Conservation (phyloP, 2,888 invertebrate species). For the Euzophera pinguis region DNA sequence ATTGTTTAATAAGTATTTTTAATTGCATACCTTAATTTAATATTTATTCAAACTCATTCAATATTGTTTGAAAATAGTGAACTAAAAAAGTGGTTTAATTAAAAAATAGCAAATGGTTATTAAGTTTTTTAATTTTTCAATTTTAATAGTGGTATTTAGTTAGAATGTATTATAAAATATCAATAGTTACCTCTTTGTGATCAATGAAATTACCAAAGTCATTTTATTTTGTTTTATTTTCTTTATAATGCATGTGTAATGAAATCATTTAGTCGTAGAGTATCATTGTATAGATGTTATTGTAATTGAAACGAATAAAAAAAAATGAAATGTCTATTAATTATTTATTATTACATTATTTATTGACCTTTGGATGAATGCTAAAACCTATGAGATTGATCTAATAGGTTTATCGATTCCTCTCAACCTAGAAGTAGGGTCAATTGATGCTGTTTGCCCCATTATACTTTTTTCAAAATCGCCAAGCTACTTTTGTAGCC, state of each 20-base stretch:
- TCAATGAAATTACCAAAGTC: constrained; percentile 32
- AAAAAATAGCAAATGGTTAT: too few species aligned
- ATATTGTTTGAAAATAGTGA: background rate
- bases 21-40: background rate
- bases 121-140: background rate
- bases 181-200: constrained; percentile 45
- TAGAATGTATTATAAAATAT: background rate
- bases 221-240: constrained; percentile 33
- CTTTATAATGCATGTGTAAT: constrained; percentile 66
- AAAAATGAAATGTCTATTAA: constrained; percentile 46
- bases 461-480: too few species aligned
- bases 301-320: constrained; percentile 75
- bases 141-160: background rate
- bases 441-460: too few species aligned
- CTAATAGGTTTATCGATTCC: too few species aligned
- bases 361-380: too few species aligned
- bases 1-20: constrained; percentile 24
- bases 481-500: too few species aligned
- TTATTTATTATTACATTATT: constrained; percentile 23
- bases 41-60: constrained; percentile 20
- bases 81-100: background rate
- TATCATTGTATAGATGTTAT: constrained; percentile 80
- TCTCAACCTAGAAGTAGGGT: too few species aligned
- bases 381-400: too few species aligned
- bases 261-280: constrained; percentile 71